phyloP scores from a whole-genome alignment of 1,140 invertebrate species.

The Zaprionus taronus region DNA sequence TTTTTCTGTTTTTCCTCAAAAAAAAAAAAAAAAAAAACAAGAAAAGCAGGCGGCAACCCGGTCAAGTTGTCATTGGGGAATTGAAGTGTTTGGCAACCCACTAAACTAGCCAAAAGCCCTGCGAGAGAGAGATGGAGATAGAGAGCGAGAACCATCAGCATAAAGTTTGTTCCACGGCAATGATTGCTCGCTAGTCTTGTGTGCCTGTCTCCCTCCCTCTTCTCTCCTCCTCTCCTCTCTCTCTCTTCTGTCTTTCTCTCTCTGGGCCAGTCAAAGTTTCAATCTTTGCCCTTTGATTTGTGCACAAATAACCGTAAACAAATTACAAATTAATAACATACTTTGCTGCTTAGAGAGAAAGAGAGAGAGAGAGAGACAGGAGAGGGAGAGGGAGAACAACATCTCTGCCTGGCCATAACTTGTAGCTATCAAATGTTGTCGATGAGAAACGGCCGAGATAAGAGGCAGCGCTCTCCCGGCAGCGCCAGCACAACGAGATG shows the following conservation, averaged over 20 bases:
- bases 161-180: constrained; percentile 17
- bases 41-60: constrained; percentile 3
- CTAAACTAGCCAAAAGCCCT: constrained; percentile 19
- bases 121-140: neutral
- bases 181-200: neutral
- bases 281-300: constrained; percentile 80
- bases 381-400: neutral
- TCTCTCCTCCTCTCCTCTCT: too few species aligned
- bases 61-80: constrained; percentile 37
- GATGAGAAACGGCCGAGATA: constrained; percentile 61
- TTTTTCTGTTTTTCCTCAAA: neutral
- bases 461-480: constrained; percentile 36
- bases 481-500: constrained; percentile 61
- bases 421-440: constrained; percentile 77
- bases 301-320: constrained; percentile 81
- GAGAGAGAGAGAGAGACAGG: neutral
- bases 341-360: constrained; percentile 68
- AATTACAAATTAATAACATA: constrained; percentile 82
- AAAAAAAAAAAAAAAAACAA: neutral
- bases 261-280: constrained; percentile 58
- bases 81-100: constrained; percentile 36
- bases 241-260: neutral
- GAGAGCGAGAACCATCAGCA: constrained; percentile 10
- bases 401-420: constrained; percentile 58
- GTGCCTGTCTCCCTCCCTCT: neutral